Conservation (phyloP, 92 coral and sea anemone species). For the Heteractis magnifica region DNA sequence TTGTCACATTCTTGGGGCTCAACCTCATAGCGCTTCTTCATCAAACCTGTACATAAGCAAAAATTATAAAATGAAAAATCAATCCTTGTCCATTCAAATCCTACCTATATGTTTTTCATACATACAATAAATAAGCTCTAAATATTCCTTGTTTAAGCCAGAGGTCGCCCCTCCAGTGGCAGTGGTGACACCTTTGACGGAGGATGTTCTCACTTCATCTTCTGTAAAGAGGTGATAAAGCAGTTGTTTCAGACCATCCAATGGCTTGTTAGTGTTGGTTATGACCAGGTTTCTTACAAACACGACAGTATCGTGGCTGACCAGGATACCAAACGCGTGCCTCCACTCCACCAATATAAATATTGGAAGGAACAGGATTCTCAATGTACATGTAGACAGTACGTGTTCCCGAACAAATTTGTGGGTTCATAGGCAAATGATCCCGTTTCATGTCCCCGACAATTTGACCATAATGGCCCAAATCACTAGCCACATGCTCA, state of each 20-base stretch:
- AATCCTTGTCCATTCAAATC: neutral
- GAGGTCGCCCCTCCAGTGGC: conserved; percentile 34
- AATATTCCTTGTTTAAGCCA: conserved; percentile 34
- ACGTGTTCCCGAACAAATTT: no score
- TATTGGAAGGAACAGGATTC: no score
- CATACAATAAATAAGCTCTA: conserved; percentile 47
- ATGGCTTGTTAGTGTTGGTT: conserved; percentile 46
- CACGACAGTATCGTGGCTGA: no score
- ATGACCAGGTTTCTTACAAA: no score
- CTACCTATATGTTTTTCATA: neutral
- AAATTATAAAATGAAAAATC: neutral
- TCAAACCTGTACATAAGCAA: conserved; percentile 29
- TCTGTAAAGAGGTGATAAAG: conserved; percentile 29
- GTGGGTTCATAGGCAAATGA: no score
- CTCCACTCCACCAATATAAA: no score
- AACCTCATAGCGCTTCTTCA: conserved; percentile 33
- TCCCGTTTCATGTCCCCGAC: no score
- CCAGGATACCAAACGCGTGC: no score
- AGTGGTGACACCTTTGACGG: conserved; percentile 42
- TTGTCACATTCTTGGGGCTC: conserved; percentile 19
- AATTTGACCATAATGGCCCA: no score
- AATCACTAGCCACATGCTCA: no score
- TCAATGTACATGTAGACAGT: no score
- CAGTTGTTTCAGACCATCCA: conserved; percentile 42
- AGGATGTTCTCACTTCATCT: conserved; percentile 41